A percentile compares a stretch with the other conserved stretches of the same genome.
phyloP scores from a whole-genome alignment of 2,888 invertebrate species.

The Lochmaea crataegi region DNA sequence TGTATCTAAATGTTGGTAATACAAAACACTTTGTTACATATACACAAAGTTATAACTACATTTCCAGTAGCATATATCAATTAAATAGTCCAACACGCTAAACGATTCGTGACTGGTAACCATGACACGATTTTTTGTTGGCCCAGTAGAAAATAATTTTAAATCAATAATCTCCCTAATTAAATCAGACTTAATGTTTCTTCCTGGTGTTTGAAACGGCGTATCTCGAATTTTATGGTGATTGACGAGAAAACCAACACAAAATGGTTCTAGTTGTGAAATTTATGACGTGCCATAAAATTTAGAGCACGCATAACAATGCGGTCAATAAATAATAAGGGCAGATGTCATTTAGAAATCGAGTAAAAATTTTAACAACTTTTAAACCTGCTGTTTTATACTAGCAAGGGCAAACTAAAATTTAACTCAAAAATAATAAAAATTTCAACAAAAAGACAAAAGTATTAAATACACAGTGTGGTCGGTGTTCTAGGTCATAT shows the following conservation, averaged over 20 bases:
- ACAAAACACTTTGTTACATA: neutral
- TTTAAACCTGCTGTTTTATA: conserved; percentile 36
- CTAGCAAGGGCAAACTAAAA: neutral
- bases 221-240: conserved; percentile 29
- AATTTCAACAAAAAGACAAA: conserved; percentile 1
- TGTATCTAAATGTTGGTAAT: neutral
- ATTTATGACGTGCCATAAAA: conserved; percentile 45
- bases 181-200: conserved; percentile 28
- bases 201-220: conserved; percentile 26
- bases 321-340: conserved; percentile 49
- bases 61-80: conserved; percentile 16
- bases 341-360: conserved; percentile 48
- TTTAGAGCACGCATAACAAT: conserved; percentile 46
- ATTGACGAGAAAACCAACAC: conserved; percentile 32
- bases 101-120: conserved; percentile 13
- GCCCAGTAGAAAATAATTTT: conserved; percentile 6
- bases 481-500: neutral
- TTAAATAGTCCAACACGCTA: conserved; percentile 2
- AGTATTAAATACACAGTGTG: neutral
- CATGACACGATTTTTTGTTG: conserved; percentile 24
- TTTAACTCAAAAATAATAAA: neutral
- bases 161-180: conserved; percentile 22
- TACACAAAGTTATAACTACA: neutral
- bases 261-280: conserved; percentile 32
- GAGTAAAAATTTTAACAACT: conserved; percentile 25